Base-by-base conservation (phyloP, 2,113 vertebrate genomes). In the Apus apus region DNA sequence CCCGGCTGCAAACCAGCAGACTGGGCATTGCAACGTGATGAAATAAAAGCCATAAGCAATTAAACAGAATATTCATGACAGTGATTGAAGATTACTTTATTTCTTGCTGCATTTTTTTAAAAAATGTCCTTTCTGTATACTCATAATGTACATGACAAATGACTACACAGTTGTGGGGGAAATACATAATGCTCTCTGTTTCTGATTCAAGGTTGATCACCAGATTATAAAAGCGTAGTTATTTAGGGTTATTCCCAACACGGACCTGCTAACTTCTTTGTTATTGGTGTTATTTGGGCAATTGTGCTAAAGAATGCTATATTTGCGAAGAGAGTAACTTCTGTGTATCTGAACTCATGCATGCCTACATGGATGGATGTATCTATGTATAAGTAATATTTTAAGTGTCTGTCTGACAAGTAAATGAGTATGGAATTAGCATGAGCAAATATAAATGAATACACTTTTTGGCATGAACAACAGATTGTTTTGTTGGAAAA, bases 41-140 rank as follows among this genome's bases (percentile, higher is more conserved):
- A 89, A 77, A 82, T 84, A 68, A 94, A 95, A 92, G 29, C 65
- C 70, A 65, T 73, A 79, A 89, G 85, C 79, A 93, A 68, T 94
- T 86, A 94, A 88, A 57, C 14, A 81, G 91, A 93, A 85, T 78
- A 75, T 73, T 93, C 51, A 34, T 76, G 90, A 80, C 73, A 93
- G 81, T 89, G 67, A 92, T 11, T 68, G 73, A 96, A 89, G 66
- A 91, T 75, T 27, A 78, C 61, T 92, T 93, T 82, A 76, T 95
- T 92, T 80, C n/a, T 80, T 73, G 34, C 23, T 83, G 80, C 57
- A 60, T 92, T 87, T 93, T n/a, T 86, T 72, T 91, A 74, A 94
- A 86, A 54, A 83, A 89, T 67, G 67, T 64, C 68, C 73, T 90
- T 92, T 85, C 77, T 45, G 25, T 77, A 61, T 6, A 85, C 30